Conservation (phyloP, 2,113 vertebrate genomes). For the Mustelus asterias region DNA sequence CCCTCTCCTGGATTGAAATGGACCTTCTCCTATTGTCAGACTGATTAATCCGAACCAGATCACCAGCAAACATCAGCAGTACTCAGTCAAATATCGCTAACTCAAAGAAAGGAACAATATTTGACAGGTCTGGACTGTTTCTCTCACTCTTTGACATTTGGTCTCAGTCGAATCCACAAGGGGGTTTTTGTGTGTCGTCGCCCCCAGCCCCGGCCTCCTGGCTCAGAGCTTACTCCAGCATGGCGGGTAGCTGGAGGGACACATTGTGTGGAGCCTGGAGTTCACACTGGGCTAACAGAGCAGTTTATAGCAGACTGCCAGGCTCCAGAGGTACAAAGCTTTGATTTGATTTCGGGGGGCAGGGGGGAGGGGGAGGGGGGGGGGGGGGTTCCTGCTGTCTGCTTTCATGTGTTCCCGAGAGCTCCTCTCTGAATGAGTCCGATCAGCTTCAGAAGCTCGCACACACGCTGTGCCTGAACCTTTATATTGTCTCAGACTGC, state of each 20-base stretch:
- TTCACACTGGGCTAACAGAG: background rate
- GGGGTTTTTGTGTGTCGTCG: no score
- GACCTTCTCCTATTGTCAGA: background rate
- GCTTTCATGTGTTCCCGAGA: background rate
- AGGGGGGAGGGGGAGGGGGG: fast-evolving
- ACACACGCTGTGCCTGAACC: background rate
- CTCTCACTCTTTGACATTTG: background rate
- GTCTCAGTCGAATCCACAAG: no score
- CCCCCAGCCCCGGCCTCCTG: no score
- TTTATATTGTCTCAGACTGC: background rate
- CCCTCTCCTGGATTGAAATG: background rate
- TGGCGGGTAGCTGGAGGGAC: no score
- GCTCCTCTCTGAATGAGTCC: background rate
- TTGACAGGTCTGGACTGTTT: background rate
- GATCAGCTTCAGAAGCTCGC: background rate
- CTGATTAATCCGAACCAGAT: background rate
- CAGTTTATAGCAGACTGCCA: background rate
- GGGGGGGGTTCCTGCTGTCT: background rate
- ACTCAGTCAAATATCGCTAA: background rate
- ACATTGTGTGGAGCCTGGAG: background rate
- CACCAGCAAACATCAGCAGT: background rate
- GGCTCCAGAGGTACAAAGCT: background rate
- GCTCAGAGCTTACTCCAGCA: background rate
- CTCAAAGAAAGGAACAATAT: background rate
- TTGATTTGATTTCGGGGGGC: background rate